Percentiles rank a stretch among this genome's conserved stretches.
phyloP scores from a whole-genome alignment of 2,113 vertebrate genomes.

The Lycocorax pyrrhopterus region DNA sequence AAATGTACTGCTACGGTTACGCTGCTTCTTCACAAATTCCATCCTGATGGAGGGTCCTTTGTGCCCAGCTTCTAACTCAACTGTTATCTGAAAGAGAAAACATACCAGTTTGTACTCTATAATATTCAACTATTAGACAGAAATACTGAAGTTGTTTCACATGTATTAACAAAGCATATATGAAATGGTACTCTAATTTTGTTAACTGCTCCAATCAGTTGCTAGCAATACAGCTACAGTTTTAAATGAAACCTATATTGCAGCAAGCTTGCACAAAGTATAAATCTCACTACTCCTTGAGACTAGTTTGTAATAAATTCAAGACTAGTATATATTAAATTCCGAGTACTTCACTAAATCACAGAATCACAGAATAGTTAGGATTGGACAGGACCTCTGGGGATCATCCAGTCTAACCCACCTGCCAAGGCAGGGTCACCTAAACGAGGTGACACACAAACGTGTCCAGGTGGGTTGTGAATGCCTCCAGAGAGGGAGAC shows the following conservation, averaged over 20 bases:
- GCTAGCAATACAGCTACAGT: background rate
- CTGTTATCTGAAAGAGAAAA: slow-evolving; percentile 12
- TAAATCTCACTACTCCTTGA: background rate
- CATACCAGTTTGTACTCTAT: background rate
- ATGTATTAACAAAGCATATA: background rate
- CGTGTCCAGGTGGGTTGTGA: background rate
- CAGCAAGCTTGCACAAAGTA: background rate
- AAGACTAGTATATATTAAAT: background rate
- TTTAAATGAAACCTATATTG: background rate
- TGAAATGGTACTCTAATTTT: background rate
- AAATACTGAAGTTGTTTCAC: background rate
- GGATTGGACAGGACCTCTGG: background rate
- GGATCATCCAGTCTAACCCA: background rate
- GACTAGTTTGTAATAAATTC: background rate
- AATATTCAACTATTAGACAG: background rate
- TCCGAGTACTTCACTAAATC: background rate
- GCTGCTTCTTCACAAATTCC: background rate
- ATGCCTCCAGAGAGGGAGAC: background rate
- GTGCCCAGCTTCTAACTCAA: background rate
- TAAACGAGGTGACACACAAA: background rate
- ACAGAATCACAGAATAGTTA: background rate
- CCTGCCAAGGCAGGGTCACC: background rate
- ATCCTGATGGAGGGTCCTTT: background rate
- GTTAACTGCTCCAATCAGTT: background rate
- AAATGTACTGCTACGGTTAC: background rate